These are phyloP conservation scores for Hemibagrus guttatus DNA, from an alignment of 2,797 vertebrate genomes.

Conservation along the genomic window DNA sequence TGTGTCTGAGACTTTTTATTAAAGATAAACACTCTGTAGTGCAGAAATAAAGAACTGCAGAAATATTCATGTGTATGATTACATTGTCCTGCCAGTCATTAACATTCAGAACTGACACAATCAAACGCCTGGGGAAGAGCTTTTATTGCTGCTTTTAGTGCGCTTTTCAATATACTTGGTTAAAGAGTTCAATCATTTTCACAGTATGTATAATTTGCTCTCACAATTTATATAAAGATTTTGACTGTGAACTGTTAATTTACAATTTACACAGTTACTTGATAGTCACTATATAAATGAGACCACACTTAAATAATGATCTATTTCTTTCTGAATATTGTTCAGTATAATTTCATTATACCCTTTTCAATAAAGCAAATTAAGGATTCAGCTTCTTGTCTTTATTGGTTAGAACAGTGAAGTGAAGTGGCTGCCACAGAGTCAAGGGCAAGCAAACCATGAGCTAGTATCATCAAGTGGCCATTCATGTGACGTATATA, in stretches of 20 bases:
- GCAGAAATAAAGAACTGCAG: slow-evolving; percentile 1
- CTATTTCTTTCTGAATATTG: not conserved
- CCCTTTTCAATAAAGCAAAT: not conserved
- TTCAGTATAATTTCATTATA: not conserved
- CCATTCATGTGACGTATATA: not conserved
- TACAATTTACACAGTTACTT: not conserved
- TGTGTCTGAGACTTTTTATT: slow-evolving; percentile 8
- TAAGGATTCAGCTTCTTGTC: not conserved
- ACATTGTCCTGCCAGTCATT: slow-evolving; percentile 14
- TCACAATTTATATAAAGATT: not conserved
- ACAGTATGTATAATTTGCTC: not conserved
- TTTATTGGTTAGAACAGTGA: not conserved
- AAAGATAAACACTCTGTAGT: slow-evolving; percentile 30
- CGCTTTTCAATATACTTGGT: not conserved
- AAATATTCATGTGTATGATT: slow-evolving; percentile 13
- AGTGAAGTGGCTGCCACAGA: not conserved
- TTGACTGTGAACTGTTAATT: not conserved
- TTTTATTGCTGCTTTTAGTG: not conserved
- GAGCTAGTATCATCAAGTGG: not conserved
- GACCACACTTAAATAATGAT: not conserved
- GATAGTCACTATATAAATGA: slow-evolving; percentile 2
- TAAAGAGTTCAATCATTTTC: slow-evolving; percentile 11
- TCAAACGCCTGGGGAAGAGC: not conserved
- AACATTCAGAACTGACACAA: slow-evolving; percentile 8
- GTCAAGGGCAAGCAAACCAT: not conserved